phyloP scores from a whole-genome alignment of 2,888 invertebrate species.

The Cheilosia grossa region DNA sequence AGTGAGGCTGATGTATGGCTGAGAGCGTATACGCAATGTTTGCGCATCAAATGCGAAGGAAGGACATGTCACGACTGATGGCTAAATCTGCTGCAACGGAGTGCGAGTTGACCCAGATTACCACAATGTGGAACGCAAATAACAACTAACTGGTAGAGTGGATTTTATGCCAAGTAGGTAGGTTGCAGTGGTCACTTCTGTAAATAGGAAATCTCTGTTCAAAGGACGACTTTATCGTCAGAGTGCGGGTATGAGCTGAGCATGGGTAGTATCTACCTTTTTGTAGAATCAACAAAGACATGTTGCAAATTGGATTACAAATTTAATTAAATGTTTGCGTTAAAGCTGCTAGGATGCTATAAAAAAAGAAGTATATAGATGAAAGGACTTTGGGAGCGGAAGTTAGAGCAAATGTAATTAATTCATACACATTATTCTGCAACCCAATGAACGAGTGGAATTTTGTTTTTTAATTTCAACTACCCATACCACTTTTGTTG shows the following conservation, averaged over 20 bases:
- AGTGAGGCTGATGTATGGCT: slow-evolving; percentile 1
- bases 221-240: slow-evolving; percentile 37
- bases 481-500: background rate
- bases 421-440: background rate
- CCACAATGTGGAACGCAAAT: background rate
- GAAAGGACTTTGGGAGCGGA: slow-evolving; percentile 22
- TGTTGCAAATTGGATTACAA: slow-evolving; percentile 42
- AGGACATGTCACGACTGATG: slow-evolving; percentile 61
- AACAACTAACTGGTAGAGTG: background rate
- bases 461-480: background rate
- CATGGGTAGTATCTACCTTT: slow-evolving; percentile 13
- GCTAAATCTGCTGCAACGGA: slow-evolving; percentile 41
- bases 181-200: slow-evolving; percentile 32
- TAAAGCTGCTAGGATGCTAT: slow-evolving; percentile 19
- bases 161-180: slow-evolving; percentile 7
- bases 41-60: slow-evolving; percentile 56
- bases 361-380: background rate
- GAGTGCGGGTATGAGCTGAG: background rate
- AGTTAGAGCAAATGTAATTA: slow-evolving; percentile 13
- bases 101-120: slow-evolving; percentile 48
- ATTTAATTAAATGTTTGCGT: slow-evolving; percentile 62
- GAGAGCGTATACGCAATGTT: slow-evolving; percentile 48
- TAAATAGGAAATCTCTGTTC: slow-evolving; percentile 26
- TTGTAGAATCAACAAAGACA: slow-evolving; percentile 32
- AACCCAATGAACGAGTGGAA: background rate